phyloP scores from a whole-genome alignment of 2,888 invertebrate species.

The Xiphydria camelus region DNA sequence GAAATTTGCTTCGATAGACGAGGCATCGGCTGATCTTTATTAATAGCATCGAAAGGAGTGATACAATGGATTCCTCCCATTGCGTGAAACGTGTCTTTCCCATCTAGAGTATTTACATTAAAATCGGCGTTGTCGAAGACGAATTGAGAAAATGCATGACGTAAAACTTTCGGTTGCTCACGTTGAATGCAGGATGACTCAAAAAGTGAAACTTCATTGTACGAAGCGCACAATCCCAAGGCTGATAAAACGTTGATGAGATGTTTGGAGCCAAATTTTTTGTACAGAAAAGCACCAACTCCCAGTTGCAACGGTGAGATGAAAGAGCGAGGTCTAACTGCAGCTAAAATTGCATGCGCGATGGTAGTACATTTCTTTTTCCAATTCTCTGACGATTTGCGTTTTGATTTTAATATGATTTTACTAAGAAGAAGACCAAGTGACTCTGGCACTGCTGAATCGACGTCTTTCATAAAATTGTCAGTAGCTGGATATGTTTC shows the following conservation, averaged over 20 bases:
- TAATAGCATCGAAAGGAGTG: conserved; percentile 5
- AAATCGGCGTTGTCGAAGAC: no score
- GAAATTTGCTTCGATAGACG: conserved; percentile 7
- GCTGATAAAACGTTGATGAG: not conserved
- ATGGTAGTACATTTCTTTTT: conserved; percentile 19
- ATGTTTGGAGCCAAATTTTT: conserved; percentile 17
- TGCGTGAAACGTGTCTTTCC: no score
- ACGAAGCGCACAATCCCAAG: not conserved
- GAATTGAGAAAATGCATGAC: no score
- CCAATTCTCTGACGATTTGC: conserved; percentile 14
- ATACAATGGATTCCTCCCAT: no score
- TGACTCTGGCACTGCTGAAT: conserved; percentile 8
- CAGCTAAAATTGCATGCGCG: conserved; percentile 21
- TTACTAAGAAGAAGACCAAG: conserved; percentile 17
- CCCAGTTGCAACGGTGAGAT: conserved; percentile 17
- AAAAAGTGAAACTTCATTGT: not conserved
- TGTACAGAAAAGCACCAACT: conserved; percentile 13
- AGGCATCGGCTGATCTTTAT: conserved; percentile 3
- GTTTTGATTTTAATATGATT: conserved; percentile 20
- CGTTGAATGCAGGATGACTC: no score
- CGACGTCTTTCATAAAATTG: conserved; percentile 13
- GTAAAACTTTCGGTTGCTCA: no score
- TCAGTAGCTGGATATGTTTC: conserved; percentile 16
- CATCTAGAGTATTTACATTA: no score
- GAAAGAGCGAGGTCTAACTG: conserved; percentile 25